A percentile compares a stretch with the other conserved stretches of the same genome.
These are phyloP conservation scores for Chiloscyllium plagiosum DNA, from an alignment of 2,113 vertebrate genomes.

Conservation along the genomic window DNA sequence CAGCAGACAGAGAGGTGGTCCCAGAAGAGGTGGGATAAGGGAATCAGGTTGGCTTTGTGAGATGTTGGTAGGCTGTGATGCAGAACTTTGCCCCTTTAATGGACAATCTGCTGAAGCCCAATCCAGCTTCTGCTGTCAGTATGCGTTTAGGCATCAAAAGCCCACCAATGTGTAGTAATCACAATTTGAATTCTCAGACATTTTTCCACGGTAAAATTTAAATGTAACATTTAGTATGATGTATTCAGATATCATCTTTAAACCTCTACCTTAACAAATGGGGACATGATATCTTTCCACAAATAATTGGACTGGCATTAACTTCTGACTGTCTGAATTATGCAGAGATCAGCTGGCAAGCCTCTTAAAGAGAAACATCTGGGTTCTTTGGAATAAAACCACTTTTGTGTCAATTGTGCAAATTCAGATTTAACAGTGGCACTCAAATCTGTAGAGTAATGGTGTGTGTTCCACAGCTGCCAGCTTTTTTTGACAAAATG, in stretches of 20 bases:
- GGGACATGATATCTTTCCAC: neutral
- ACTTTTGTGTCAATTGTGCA: neutral
- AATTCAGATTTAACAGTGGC: conserved; percentile 1
- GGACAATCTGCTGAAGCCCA: neutral
- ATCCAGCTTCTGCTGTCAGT: neutral
- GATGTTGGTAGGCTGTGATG: neutral
- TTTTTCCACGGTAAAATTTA: neutral
- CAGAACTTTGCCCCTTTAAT: neutral
- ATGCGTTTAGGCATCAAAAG: neutral
- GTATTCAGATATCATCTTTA: neutral
- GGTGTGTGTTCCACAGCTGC: neutral
- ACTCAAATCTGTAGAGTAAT: neutral
- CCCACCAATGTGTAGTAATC: neutral
- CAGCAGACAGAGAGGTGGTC: neutral
- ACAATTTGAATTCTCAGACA: neutral
- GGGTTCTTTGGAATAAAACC: neutral
- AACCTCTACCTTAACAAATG: neutral
- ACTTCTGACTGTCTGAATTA: neutral
- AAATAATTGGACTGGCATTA: conserved; percentile 1
- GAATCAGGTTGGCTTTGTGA: neutral
- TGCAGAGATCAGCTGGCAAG: neutral
- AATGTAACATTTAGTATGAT: neutral
- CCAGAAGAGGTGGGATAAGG: neutral
- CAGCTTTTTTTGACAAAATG: neutral
- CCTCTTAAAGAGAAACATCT: neutral